Evolutionary conservation across 2,797 vertebrate species (phyloP).

Genomic region (Adrianichthys oophorus): DNA sequence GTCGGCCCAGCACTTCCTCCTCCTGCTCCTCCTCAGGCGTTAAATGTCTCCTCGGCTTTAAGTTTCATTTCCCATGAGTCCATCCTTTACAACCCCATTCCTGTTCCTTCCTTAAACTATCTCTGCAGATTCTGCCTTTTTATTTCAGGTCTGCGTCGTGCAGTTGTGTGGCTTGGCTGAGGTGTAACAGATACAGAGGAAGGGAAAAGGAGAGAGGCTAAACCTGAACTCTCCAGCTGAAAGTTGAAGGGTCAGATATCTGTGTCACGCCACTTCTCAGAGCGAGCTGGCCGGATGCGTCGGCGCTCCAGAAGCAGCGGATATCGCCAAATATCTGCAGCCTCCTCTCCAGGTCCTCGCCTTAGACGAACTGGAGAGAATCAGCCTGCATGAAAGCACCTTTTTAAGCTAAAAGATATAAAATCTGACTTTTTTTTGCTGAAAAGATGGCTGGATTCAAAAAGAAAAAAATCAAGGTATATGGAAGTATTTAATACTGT

Average conservation of each 20-base stretch:
- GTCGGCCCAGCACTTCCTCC: slow-evolving; percentile 67
- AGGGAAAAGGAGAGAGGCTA: slow-evolving; percentile 21
- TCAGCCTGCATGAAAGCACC: slow-evolving; percentile 75
- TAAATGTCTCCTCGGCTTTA: slow-evolving; percentile 47
- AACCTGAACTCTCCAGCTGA: slow-evolving; percentile 51
- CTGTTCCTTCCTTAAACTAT: slow-evolving; percentile 39
- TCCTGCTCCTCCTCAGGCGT: slow-evolving; percentile 66
- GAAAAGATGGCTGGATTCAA: slow-evolving; percentile 79
- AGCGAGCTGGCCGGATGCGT: slow-evolving; percentile 12
- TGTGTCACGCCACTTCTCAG: slow-evolving; percentile 25
- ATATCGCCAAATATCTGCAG: slow-evolving; percentile 13
- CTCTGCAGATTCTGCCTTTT: slow-evolving; percentile 45
- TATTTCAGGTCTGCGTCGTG: slow-evolving; percentile 39
- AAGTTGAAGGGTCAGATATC: slow-evolving; percentile 53
- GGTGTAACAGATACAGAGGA: slow-evolving; percentile 22
- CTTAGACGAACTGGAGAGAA: slow-evolving; percentile 56
- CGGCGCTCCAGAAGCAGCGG: slow-evolving; percentile 14
- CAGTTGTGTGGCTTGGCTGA: slow-evolving; percentile 29
- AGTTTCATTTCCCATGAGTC: slow-evolving; percentile 30
- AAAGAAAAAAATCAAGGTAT: slow-evolving; percentile 29
- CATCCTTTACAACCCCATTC: slow-evolving; percentile 30
- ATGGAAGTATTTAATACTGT: slow-evolving; percentile 68
- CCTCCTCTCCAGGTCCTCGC: slow-evolving; percentile 28
- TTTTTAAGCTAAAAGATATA: slow-evolving; percentile 74
- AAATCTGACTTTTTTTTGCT: slow-evolving; percentile 67